Evolutionary conservation across 2,113 vertebrate genomes (phyloP).

Genomic region (Myrmophylax atrothorax): DNA sequence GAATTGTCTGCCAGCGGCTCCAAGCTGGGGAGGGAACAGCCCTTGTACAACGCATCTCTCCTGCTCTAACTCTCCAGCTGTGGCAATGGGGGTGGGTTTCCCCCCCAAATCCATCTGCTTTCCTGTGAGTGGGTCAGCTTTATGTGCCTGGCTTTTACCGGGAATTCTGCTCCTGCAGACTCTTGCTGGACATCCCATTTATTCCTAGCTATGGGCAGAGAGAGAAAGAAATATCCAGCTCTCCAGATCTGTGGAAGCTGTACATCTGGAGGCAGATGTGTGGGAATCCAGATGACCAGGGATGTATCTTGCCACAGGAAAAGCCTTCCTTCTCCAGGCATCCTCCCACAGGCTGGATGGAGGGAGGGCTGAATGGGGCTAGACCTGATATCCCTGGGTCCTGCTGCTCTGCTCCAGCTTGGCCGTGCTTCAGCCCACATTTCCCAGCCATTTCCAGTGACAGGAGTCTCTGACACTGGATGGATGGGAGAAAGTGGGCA

Average conservation of each 20-base stretch:
- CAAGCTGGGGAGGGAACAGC: not conserved
- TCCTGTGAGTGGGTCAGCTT: not conserved
- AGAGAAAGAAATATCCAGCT: not conserved
- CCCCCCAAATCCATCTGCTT: not conserved
- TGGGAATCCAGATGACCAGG: not conserved
- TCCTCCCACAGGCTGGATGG: not conserved
- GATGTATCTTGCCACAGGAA: not conserved
- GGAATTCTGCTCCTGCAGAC: not conserved
- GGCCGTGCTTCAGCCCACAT: not conserved
- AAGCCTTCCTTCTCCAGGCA: not conserved
- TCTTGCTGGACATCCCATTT: not conserved
- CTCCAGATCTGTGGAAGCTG: not conserved
- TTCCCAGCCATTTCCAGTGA: fast-evolving
- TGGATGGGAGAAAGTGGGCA: not conserved
- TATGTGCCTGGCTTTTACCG: not conserved
- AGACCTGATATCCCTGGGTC: fast-evolving
- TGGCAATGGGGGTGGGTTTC: not conserved
- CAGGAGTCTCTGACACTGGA: fast-evolving
- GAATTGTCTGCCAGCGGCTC: not conserved
- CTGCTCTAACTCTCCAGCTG: not conserved
- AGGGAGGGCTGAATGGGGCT: not conserved
- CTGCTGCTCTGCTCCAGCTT: fast-evolving
- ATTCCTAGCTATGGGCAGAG: not conserved
- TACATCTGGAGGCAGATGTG: not conserved
- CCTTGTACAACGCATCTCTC: not conserved